Evolutionary conservation across 2,888 invertebrate species (phyloP).

Genomic region (Thymelicus sylvestris): DNA sequence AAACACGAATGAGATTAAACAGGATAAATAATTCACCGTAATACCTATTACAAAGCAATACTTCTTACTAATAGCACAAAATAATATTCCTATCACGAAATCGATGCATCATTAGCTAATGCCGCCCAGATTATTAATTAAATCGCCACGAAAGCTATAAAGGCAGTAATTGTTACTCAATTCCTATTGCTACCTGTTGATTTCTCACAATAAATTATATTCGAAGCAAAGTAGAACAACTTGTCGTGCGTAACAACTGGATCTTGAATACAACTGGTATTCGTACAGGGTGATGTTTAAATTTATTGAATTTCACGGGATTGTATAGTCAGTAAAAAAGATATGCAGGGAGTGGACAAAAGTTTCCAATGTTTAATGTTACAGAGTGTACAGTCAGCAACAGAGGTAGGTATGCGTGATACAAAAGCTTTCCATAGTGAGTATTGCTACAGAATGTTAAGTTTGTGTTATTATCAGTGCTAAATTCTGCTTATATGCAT

Average conservation of each 20-base stretch:
- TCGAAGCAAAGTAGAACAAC: constrained; percentile 63
- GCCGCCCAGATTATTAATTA: constrained; percentile 31
- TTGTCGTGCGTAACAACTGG: constrained; percentile 53
- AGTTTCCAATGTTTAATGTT: too few relatives aligned
- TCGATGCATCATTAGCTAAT: constrained; percentile 40
- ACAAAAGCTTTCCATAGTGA: too few relatives aligned
- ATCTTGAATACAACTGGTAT: constrained; percentile 25
- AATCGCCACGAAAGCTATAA: constrained; percentile 42
- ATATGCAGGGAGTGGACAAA: too few relatives aligned
- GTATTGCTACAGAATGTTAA: too few relatives aligned
- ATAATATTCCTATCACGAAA: constrained; percentile 29
- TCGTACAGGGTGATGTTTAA: constrained; percentile 54
- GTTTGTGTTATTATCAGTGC: too few relatives aligned
- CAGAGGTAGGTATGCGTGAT: too few relatives aligned
- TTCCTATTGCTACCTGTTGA: constrained; percentile 51
- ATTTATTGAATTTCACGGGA: background rate
- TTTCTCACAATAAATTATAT: constrained; percentile 76
- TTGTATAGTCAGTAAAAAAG: too few relatives aligned
- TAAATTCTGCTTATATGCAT: too few relatives aligned
- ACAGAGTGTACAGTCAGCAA: too few relatives aligned
- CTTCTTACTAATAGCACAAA: background rate
- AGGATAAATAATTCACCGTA: too few relatives aligned
- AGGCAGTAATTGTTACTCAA: constrained; percentile 55
- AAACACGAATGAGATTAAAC: too few relatives aligned
- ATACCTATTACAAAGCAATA: background rate